Base-by-base conservation (phyloP, 1,140 invertebrate genomes). In the Idris sp. region DNA sequence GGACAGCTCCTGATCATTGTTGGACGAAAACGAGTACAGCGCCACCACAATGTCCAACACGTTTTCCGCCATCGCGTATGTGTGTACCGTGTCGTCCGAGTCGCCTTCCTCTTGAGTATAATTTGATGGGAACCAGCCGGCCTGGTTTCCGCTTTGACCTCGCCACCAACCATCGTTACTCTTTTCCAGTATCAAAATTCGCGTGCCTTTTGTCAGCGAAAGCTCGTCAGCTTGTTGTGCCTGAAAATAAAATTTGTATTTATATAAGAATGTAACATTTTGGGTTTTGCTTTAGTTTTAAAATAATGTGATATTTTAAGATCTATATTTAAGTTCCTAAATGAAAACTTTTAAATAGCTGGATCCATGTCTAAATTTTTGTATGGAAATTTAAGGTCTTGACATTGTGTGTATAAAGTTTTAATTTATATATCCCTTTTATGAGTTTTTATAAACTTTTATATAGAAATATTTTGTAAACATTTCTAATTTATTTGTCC, bases 81-180 rank as follows among this genome's bases (percentile, higher is more conserved):
- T 96, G 82, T 97, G 94, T 18, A 95, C 90, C 15, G 93, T 93
- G 78, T 95, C 94, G 78, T 96, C 94, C 19, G 90, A 89, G 51
- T 91, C 88, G 78, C 93, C 91, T 83, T 97, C 96, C 87, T 98
- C 95, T 84, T 97, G 95, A 38, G 97, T 97, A 88, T 99, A 99
- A 89, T 99, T 99, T 28, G 96, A 97, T 11, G 98, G 98, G 87
- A 99, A 99, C 98, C 98, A 90, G 61, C 98, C 98, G 74, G 92
- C 92, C 77, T 89, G 91, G 79, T 89, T 93, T 82, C 90, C 92
- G 86, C 92, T 95, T 88, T 96, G 95, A 18, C 98, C 98, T 81
- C 97, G 92, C 98, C 98, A 99, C 98, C 98, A 99, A 19, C 98
- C 98, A 90, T 99, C 98, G 72, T 97, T 98, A 75, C 96, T 98